Base-by-base conservation (phyloP, 2,888 invertebrate genomes). In the Nemoura dubitans region DNA sequence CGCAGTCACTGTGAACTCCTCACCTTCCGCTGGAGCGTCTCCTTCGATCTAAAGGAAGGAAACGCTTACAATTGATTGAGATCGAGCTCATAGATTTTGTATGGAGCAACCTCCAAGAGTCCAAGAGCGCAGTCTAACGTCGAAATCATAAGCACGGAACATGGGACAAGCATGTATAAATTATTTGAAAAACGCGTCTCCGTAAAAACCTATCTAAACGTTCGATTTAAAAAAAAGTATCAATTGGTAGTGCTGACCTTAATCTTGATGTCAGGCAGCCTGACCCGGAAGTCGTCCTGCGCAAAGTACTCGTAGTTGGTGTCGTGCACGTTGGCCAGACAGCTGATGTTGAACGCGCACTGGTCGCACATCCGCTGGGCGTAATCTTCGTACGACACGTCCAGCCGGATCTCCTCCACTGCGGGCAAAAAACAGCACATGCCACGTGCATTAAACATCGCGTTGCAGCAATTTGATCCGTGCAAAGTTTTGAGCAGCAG, bases 201-300 rank as follows among this genome's bases (percentile, higher is more conserved):
- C n/a, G n/a, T n/a, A n/a, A n/a, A n/a, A n/a, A n/a, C n/a, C n/a
- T n/a, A n/a, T n/a, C n/a, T n/a, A n/a, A n/a, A n/a, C n/a, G n/a
- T n/a, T n/a, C n/a, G n/a, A n/a, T n/a, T n/a, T n/a, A n/a, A n/a
- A n/a, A n/a, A n/a, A n/a, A n/a, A n/a, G n/a, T n/a, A n/a, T n/a
- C n/a, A n/a, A n/a, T n/a, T n/a, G n/a, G n/a, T n/a, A n/a, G n/a
- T n/a, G 30, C 29, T 6, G 10, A 92, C 92, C 90, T 93, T 92
- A 87, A 98, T 96, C 91, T 96, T 96, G 87, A 98, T 96, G 90
- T 97, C 97, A 0, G 98, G 98, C 90, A 97, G 97, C 36, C 97
- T 93, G 3, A 98, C 96, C 89, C 97, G 93, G 91, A 98, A 98
- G 92, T 97, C 97, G 89, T 97, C 97, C 92, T 97, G 96, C 0